Evolutionary conservation across 37 sponge, comb jelly and placozoan species (phyloP), one percentile per base, ranked within the genome.

Genomic region (Halisarca cf. caerulea): DNA sequence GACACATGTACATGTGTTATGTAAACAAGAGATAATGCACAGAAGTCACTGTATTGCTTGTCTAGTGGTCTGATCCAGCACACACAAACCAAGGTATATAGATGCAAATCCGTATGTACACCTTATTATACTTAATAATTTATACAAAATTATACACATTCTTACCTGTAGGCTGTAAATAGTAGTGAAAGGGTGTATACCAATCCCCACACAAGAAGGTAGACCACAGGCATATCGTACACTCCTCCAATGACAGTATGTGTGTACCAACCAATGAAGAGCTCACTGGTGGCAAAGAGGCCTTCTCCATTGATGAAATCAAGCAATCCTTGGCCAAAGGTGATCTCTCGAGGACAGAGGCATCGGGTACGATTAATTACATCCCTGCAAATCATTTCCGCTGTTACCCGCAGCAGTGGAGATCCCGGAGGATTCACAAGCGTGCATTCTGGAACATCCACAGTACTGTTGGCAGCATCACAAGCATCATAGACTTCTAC

Each of bases 181-280:
- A 74, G 39, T 21, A 74, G 77, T 4, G 77, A 74, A 1, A 74
- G 77, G 2, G 15, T 25, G 9, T 74, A 74, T 21, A 74, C 77
- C 32, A 38, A 37, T 36, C 38, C 39, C 24, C 14, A 37, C 15
- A 37, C 36, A 24, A 74, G 45, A n/a, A 74, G 41, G 24, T 74
- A 74, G 21, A 38, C 77, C 45, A 74, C 42, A 41, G 77, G 77
- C 77, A 74, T 40, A 41, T 74, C 77, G 24, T 74, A 74, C 30
- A 62, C 64, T 62, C 45, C 24, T 74, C 77, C 6, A 23, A 74
- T 42, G 24, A 20, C 23, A 6, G n/a, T 17, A 15, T 41, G 38
- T 42, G 77, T 74, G 77, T 74, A 74, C 77, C 77, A 74, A 17
- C 77, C 77, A 23, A 74, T 37, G 77, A 74, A 74, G 20, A 74